Conservation (phyloP, 2,113 vertebrate species). For the Myotis brandtii region DNA sequence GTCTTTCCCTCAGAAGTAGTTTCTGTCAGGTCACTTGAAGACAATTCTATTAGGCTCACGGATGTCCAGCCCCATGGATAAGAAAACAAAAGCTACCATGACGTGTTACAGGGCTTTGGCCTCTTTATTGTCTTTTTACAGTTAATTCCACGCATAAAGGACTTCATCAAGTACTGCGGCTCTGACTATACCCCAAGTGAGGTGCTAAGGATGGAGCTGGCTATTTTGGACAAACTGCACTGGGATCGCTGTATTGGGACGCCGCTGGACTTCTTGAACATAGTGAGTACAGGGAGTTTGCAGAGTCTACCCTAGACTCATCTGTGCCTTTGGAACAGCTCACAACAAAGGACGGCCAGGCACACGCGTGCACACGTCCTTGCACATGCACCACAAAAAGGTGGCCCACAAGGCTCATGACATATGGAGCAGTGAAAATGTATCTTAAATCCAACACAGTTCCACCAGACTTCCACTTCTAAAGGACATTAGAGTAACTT, state of each 20-base stretch:
- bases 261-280: conserved; percentile 91
- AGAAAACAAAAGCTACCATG: conserved; percentile 71
- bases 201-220: conserved; percentile 93
- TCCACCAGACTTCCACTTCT: conserved; percentile 74
- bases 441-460: conserved; percentile 78
- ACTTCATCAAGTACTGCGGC: conserved; percentile 88
- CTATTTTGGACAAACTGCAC: conserved; percentile 91
- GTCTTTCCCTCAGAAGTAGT: neutral
- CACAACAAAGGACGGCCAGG: conserved; percentile 82
- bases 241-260: conserved; percentile 92
- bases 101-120: conserved; percentile 71
- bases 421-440: conserved; percentile 62
- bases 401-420: conserved; percentile 75
- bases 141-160: conserved; percentile 90
- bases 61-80: conserved; percentile 16
- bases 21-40: neutral
- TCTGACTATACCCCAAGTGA: conserved; percentile 90
- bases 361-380: conserved; percentile 74
- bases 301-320: conserved; percentile 54
- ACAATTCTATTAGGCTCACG: neutral
- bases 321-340: conserved; percentile 76
- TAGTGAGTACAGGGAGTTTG: conserved; percentile 86
- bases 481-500: conserved; percentile 80
- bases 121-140: conserved; percentile 88
- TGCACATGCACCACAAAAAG: conserved; percentile 62